Evolutionary conservation across 2,888 invertebrate genomes (phyloP).

Genomic region (Asteroscopus sphinx): DNA sequence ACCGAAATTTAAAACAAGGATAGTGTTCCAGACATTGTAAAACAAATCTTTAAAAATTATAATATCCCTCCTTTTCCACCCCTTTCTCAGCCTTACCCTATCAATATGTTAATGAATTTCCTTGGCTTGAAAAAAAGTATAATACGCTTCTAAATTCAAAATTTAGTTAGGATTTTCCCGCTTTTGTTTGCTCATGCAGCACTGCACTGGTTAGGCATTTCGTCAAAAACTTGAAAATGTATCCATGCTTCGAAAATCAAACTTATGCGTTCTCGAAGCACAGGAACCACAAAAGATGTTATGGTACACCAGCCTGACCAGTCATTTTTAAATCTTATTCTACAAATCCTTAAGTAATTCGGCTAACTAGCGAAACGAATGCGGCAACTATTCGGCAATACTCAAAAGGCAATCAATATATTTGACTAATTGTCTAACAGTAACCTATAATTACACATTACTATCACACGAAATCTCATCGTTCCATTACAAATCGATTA

Average conservation of each 20-base stretch:
- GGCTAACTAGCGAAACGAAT: constrained; percentile 14
- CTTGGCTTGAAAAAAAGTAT: too few relatives aligned
- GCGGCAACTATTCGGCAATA: constrained; percentile 13
- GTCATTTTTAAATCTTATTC: constrained; percentile 3
- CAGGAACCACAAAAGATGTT: too few relatives aligned
- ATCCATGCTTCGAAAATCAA: neutral
- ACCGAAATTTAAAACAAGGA: too few relatives aligned
- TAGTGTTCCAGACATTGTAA: too few relatives aligned
- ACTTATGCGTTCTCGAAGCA: neutral
- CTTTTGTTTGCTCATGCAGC: too few relatives aligned
- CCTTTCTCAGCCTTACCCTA: too few relatives aligned
- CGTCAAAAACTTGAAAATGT: neutral
- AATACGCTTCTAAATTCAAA: neutral
- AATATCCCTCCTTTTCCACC: too few relatives aligned
- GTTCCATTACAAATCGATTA: constrained; percentile 39
- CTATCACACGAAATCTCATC: constrained; percentile 26
- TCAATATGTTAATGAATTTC: too few relatives aligned
- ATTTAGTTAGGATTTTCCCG: neutral
- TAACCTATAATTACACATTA: constrained; percentile 31
- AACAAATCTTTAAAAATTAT: too few relatives aligned
- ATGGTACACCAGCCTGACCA: neutral
- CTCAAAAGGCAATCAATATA: constrained; percentile 14
- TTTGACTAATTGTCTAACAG: constrained; percentile 35
- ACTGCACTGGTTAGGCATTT: too few relatives aligned
- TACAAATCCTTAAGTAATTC: neutral